Percentiles rank a stretch among this genome's conserved stretches.
Conservation (phyloP, 2,797 vertebrate genomes). For the Austrolebias charrua region DNA sequence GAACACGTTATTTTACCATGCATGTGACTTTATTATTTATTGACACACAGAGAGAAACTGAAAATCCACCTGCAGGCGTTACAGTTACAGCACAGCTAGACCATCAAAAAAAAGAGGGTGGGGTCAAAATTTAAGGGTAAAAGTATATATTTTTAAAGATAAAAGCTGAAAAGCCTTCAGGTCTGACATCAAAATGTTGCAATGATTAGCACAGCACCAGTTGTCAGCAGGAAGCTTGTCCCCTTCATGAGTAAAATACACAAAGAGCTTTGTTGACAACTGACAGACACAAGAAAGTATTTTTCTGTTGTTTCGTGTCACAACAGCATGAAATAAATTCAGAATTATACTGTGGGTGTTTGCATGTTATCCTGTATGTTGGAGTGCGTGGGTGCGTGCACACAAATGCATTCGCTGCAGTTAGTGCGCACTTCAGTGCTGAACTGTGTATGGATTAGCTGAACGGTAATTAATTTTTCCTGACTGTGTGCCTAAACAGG, state of each 20-base stretch:
- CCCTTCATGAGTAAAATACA: conserved; percentile 45
- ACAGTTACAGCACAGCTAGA: conserved; percentile 41
- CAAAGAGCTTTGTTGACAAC: conserved; percentile 48
- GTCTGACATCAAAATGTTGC: conserved; percentile 52
- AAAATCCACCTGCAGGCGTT: conserved; percentile 21
- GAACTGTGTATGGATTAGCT: conserved; percentile 16
- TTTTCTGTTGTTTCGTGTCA: conserved; percentile 44
- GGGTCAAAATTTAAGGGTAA: conserved; percentile 18
- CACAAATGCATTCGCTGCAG: conserved; percentile 9
- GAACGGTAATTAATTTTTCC: conserved; percentile 12
- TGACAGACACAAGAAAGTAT: conserved; percentile 52
- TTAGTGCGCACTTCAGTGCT: background rate
- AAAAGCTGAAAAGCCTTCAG: conserved; percentile 53
- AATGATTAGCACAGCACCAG: conserved; percentile 42
- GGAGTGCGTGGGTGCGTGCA: conserved; percentile 7
- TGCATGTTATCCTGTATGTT: conserved; percentile 1
- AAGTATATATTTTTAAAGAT: conserved; percentile 27
- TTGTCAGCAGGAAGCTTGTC: conserved; percentile 50
- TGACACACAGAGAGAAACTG: conserved; percentile 7
- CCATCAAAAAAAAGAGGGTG: conserved; percentile 4
- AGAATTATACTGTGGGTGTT: conserved; percentile 21
- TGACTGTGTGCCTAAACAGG: background rate
- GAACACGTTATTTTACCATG: conserved; percentile 1
- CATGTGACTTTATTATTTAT: conserved; percentile 32
- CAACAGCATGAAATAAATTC: conserved; percentile 41